phyloP scores from a whole-genome alignment of 2,888 invertebrate species.

The Tachina lurida region DNA sequence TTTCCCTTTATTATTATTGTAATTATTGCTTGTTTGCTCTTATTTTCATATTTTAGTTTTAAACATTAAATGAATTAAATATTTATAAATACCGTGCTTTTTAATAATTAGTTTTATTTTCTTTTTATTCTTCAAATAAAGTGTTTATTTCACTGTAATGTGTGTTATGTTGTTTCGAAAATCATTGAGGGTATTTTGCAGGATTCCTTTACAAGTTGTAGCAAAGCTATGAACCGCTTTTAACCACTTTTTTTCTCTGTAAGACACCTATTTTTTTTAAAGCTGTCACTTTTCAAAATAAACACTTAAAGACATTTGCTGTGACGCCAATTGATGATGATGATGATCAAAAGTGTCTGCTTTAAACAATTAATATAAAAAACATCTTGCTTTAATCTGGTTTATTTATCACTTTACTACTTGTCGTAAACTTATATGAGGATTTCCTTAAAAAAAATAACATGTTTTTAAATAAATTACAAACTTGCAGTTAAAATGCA shows the following conservation, averaged over 20 bases:
- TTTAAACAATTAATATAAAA: constrained; percentile 50
- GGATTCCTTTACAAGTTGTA: neutral
- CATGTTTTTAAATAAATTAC: constrained; percentile 34
- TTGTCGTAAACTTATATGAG: constrained; percentile 31
- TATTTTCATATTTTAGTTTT: neutral
- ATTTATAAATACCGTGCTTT: neutral
- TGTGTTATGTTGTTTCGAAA: neutral
- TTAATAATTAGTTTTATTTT: neutral
- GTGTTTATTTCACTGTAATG: neutral
- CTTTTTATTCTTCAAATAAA: neutral
- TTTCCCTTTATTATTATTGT: neutral
- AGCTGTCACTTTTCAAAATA: constrained; percentile 56
- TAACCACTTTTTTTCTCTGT: neutral
- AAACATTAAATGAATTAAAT: neutral
- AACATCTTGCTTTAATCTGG: constrained; percentile 63
- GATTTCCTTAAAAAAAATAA: constrained; percentile 69
- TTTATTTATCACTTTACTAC: constrained; percentile 59
- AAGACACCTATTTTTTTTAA: constrained; percentile 36
- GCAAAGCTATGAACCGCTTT: constrained; percentile 8
- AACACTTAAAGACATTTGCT: constrained; percentile 17
- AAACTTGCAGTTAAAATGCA: constrained; percentile 2
- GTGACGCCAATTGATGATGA: constrained; percentile 46
- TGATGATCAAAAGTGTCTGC: constrained; percentile 51
- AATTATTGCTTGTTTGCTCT: too few relatives aligned
- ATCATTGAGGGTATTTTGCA: constrained; percentile 10